phyloP scores from a whole-genome alignment of 2,113 vertebrate genomes.

The Poecile atricapillus region DNA sequence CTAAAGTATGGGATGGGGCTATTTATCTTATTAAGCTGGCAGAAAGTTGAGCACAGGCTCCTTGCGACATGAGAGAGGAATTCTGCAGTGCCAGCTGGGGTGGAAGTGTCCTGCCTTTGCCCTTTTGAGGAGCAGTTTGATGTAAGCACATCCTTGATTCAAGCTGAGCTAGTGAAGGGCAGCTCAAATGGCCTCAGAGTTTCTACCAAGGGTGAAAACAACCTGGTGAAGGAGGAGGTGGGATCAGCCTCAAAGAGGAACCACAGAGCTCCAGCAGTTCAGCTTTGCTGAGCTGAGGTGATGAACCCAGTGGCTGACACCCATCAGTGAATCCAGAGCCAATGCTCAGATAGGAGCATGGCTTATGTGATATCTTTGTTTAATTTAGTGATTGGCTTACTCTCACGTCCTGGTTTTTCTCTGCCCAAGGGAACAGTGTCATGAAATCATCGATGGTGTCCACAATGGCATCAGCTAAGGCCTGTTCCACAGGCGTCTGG shows the following conservation, averaged over 20 bases:
- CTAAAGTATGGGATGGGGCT: not conserved
- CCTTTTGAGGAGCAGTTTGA: not conserved
- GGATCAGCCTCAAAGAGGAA: not conserved
- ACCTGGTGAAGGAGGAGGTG: not conserved
- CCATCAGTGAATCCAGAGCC: fast-evolving
- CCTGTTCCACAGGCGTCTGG: conserved; percentile 70
- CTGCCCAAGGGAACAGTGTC: conserved; percentile 74
- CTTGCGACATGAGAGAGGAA: not conserved
- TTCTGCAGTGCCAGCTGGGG: fast-evolving
- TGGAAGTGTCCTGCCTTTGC: not conserved
- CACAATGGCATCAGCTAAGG: conserved; percentile 73
- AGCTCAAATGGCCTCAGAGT: not conserved
- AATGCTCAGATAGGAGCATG: not conserved
- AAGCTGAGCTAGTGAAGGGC: not conserved
- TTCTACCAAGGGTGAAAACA: not conserved
- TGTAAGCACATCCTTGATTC: not conserved
- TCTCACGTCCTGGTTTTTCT: conserved; percentile 66
- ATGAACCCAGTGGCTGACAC: not conserved
- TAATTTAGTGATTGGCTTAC: conserved; percentile 54
- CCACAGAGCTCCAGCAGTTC: not conserved
- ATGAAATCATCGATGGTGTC: conserved; percentile 79
- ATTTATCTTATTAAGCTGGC: not conserved
- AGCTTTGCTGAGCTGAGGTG: not conserved
- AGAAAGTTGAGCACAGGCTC: not conserved
- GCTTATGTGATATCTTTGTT: not conserved